These are phyloP conservation scores for Rhagonycha lutea DNA, from an alignment of 2,888 invertebrate genomes.

Conservation along the genomic window DNA sequence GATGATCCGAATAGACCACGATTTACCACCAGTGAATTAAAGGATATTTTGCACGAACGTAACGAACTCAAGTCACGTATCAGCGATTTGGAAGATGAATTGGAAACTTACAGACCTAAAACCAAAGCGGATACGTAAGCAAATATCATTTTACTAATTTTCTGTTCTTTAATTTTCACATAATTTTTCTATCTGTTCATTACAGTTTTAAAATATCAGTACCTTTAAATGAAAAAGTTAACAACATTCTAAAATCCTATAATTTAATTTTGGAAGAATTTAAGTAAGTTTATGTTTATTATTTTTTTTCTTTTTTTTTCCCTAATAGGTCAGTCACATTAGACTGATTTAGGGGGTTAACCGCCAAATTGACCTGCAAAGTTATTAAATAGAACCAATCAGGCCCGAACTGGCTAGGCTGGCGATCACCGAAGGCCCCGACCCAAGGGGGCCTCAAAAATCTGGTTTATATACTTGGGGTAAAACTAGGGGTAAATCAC, in stretches of 20 bases:
- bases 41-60: slow-evolving; percentile 86
- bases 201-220: not conserved
- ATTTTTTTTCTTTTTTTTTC: not conserved
- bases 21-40: slow-evolving; percentile 82
- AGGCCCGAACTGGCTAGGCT: no score
- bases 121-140: slow-evolving; percentile 59
- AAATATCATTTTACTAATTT: not conserved
- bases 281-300: slow-evolving; percentile 27
- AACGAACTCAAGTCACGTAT: slow-evolving; percentile 93
- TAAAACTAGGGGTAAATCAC: no score
- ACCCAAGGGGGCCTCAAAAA: no score
- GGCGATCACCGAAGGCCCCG: no score
- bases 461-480: no score
- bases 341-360: no score
- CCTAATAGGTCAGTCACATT: no score
- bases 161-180: slow-evolving; percentile 28
- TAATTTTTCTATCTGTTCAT: slow-evolving; percentile 27
- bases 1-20: slow-evolving; percentile 78
- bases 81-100: slow-evolving; percentile 90
- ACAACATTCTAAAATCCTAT: not conserved
- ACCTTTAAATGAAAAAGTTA: not conserved
- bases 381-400: no score
- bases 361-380: no score
- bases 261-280: not conserved
- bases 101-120: slow-evolving; percentile 73